Evolutionary conservation across 2,797 vertebrate genomes (phyloP).

Genomic region (Tenualosa thibaudeaui): DNA sequence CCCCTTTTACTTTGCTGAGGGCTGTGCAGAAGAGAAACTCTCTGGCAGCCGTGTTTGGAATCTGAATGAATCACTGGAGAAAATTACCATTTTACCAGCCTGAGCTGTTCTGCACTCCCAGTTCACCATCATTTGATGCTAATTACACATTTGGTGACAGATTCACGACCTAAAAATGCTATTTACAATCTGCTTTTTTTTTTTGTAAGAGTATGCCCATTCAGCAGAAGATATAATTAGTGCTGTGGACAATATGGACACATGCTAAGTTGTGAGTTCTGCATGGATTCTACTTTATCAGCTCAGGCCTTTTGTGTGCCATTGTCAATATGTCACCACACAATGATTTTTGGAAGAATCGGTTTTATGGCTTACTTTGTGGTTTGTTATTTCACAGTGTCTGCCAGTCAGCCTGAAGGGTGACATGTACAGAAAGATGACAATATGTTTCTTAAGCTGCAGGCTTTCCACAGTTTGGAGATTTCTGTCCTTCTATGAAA

Average conservation of each 20-base stretch:
- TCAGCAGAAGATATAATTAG: slow-evolving; percentile 25
- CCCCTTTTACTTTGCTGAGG: slow-evolving; percentile 22
- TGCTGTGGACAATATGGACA: slow-evolving; percentile 26
- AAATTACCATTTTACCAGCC: slow-evolving; percentile 45
- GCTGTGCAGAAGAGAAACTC: slow-evolving; percentile 40
- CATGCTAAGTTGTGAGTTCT: not conserved
- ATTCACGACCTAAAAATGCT: slow-evolving; percentile 36
- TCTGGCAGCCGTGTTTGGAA: slow-evolving; percentile 42
- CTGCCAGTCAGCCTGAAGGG: not conserved
- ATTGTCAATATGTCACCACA: not conserved
- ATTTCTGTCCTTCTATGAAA: not conserved
- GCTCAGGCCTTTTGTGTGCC: not conserved
- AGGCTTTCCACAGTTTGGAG: not conserved
- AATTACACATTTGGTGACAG: slow-evolving; percentile 41
- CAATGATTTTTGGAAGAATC: not conserved
- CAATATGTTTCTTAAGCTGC: not conserved
- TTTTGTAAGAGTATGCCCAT: slow-evolving; percentile 1
- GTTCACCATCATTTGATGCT: slow-evolving; percentile 40
- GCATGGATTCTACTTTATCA: not conserved
- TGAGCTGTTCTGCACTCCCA: slow-evolving; percentile 39
- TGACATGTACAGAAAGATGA: not conserved
- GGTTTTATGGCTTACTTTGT: not conserved
- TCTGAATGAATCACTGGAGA: slow-evolving; percentile 46
- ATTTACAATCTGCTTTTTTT: slow-evolving; percentile 33
- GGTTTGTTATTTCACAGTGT: not conserved